A percentile compares a stretch with the other conserved stretches of the same genome.
phyloP scores from a whole-genome alignment of 2,888 invertebrate genomes.

The Chironomus riparius region DNA sequence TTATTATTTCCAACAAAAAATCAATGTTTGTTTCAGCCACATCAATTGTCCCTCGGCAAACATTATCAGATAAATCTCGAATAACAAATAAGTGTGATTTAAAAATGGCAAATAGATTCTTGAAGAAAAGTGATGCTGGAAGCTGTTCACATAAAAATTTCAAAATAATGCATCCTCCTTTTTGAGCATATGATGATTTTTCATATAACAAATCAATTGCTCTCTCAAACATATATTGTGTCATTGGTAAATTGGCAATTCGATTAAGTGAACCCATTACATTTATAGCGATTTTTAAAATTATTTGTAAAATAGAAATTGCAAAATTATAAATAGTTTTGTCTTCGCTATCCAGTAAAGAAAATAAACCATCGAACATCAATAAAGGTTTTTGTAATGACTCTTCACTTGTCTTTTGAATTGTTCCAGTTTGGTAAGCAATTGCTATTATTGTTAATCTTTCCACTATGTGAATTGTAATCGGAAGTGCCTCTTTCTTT shows the following conservation, averaged over 20 bases:
- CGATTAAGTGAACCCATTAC: conserved; percentile 80
- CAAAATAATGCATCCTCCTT: conserved; percentile 90
- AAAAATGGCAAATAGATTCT: conserved; percentile 75
- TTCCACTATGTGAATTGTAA: conserved; percentile 80
- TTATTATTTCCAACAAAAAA: conserved; percentile 73
- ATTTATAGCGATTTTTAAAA: conserved; percentile 81
- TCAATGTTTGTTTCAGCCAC: conserved; percentile 88
- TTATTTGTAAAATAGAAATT: conserved; percentile 74
- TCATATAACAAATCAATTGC: conserved; percentile 94
- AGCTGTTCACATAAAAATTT: conserved; percentile 82
- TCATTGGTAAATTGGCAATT: conserved; percentile 81
- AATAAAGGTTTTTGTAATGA: conserved; percentile 77
- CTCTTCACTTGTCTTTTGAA: conserved; percentile 50
- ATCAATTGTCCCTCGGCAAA: conserved; percentile 92
- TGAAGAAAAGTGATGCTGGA: conserved; percentile 78
- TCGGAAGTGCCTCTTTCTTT: conserved; percentile 70
- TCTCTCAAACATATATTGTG: conserved; percentile 88
- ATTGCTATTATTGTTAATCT: conserved; percentile 94
- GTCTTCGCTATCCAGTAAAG: conserved; percentile 95
- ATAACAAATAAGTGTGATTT: conserved; percentile 85
- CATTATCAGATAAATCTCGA: conserved; percentile 92
- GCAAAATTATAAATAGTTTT: conserved; percentile 93
- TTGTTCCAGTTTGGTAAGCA: conserved; percentile 83
- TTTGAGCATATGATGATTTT: conserved; percentile 94
- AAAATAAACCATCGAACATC: conserved; percentile 82